Conservation (phyloP, 2,888 invertebrate species). For the Platycheirus rosarum region DNA sequence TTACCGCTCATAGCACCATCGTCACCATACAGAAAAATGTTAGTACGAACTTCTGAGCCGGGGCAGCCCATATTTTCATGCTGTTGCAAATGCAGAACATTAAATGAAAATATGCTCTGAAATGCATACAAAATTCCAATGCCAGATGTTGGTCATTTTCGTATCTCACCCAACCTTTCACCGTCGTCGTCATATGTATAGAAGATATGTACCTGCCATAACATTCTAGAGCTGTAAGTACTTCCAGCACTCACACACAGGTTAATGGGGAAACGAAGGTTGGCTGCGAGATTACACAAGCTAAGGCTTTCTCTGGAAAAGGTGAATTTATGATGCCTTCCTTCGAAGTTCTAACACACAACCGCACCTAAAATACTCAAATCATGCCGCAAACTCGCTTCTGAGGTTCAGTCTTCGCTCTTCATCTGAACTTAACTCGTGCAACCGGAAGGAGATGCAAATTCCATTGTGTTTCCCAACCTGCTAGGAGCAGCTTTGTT, state of each 20-base stretch:
- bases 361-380: conserved; percentile 14
- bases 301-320: conserved; percentile 45
- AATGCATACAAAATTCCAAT: conserved; percentile 61
- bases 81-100: conserved; percentile 63
- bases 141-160: conserved; percentile 70
- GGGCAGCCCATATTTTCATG: conserved; percentile 44
- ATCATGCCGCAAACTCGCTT: conserved; percentile 15
- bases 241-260: conserved; percentile 6
- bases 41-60: conserved; percentile 1
- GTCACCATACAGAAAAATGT: conserved; percentile 6
- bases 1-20: conserved; percentile 1
- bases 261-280: conserved; percentile 55
- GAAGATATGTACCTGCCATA: background rate
- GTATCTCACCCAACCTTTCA: conserved; percentile 17
- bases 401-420: conserved; percentile 27
- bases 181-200: background rate
- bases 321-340: conserved; percentile 59
- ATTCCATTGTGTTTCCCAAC: conserved; percentile 59
- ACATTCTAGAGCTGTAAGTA: conserved; percentile 13
- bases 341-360: conserved; percentile 16
- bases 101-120: conserved; percentile 67
- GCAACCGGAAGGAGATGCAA: conserved; percentile 65
- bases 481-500: conserved; percentile 43
- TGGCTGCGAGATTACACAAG: conserved; percentile 43
- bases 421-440: conserved; percentile 25